Base-by-base conservation (phyloP, 2,888 invertebrate genomes). In the Petrolisthes cinctipes region DNA sequence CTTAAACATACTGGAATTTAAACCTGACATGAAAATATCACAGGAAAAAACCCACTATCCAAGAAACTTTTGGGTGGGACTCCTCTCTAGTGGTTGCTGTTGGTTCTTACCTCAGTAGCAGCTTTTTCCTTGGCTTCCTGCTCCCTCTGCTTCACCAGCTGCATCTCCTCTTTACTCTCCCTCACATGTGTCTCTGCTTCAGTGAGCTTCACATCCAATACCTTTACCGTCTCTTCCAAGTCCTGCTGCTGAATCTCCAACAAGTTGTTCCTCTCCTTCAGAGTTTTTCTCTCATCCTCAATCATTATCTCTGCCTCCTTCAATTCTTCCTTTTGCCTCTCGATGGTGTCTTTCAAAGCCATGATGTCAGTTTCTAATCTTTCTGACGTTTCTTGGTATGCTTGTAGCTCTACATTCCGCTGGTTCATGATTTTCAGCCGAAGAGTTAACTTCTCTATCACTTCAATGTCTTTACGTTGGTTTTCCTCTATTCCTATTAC, bases 111-210 rank as follows among this genome's bases (percentile, higher is more conserved):
- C 23, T 81, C 80, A 20, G 14, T 23, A n/a, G 80, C 57, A 51
- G 80, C 4, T n/a, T 57, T 81, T 61, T 81, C 80, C 23, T 81
- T 81, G 20, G 61, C 61, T 14, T 61, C 23, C 23, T 61, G 80
- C n/a, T 81, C 80, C 37, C 61, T 56, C 53, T 81, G 61, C 6
- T 11, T 81, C 4, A 79, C 54, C 54, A 9, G 51, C 17, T 54
- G 14, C 14, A 54, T 54, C 17, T 79, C 54, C 11, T 79, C 54
- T 20, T 79, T 54, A 9, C 23, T 14, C 61, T 81, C 80, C 23
- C 20, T 81, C 61, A 81, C 11, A 57, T 53, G 23, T 20, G 17
- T 20, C 23, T 81, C 80, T 20, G 80, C 20, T 53, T 81, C 80
- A 6, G 23, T 61, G 37, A 37, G 37, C 37, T 37, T 37, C 37